A percentile compares a stretch with the other conserved stretches of the same genome.
phyloP scores from a whole-genome alignment of 92 coral and sea anemone species.

The Anthopleura xanthogrammica region DNA sequence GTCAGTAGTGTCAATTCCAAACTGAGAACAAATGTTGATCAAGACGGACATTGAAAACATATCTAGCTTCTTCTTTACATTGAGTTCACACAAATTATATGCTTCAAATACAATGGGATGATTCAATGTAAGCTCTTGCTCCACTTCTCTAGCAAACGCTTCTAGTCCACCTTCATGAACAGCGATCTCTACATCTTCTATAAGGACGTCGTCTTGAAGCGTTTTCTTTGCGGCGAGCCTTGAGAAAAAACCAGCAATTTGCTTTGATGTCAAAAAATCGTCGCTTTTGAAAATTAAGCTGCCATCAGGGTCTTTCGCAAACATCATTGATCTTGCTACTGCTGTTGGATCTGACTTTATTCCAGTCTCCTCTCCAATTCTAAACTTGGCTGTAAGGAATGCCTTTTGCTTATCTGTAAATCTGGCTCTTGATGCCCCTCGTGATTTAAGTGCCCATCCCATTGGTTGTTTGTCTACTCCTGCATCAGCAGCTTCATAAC shows the following conservation, averaged over 20 bases:
- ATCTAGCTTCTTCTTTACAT: constrained; percentile 45
- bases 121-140: constrained; percentile 36
- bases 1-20: constrained; percentile 43
- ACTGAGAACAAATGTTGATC: constrained; percentile 47
- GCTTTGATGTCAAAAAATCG: constrained; percentile 51
- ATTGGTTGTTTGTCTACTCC: constrained; percentile 18
- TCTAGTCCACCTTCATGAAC: constrained; percentile 49
- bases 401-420: constrained; percentile 41
- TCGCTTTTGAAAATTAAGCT: constrained; percentile 39
- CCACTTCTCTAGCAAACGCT: constrained; percentile 33
- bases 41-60: constrained; percentile 35
- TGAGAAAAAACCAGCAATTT: constrained; percentile 53
- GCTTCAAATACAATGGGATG: constrained; percentile 54
- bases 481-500: background rate
- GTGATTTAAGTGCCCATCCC: constrained; percentile 66
- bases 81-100: constrained; percentile 55
- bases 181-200: constrained; percentile 50
- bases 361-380: constrained; percentile 57
- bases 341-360: constrained; percentile 60
- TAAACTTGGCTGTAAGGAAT: constrained; percentile 51
- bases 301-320: constrained; percentile 50
- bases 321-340: constrained; percentile 61
- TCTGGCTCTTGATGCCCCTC: constrained; percentile 39
- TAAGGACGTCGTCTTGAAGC: constrained; percentile 27
- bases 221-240: constrained; percentile 50